Evolutionary conservation across 2,888 invertebrate genomes (phyloP).

Genomic region (Zele albiditarsus): DNA sequence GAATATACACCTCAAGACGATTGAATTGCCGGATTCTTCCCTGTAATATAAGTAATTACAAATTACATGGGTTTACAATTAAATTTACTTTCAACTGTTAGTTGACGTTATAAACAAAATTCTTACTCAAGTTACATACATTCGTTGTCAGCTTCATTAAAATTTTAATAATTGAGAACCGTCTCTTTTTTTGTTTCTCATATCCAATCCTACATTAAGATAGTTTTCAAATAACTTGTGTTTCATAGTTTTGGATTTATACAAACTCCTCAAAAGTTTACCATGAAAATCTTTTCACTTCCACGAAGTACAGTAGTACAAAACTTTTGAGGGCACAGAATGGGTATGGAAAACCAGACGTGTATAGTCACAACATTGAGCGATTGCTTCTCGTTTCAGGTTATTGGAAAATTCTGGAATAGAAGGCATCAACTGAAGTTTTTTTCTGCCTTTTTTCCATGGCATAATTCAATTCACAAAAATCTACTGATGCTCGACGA

Average conservation of each 20-base stretch:
- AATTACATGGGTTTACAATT: background rate
- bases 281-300: constrained; percentile 54
- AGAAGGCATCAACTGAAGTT: constrained; percentile 21
- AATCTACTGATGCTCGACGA: background rate
- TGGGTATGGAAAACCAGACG: constrained; percentile 36
- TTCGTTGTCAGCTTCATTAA: constrained; percentile 65
- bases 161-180: constrained; percentile 62
- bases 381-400: constrained; percentile 47
- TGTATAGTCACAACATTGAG: constrained; percentile 32
- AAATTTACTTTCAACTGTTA: background rate
- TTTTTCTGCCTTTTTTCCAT: background rate
- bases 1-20: constrained; percentile 1
- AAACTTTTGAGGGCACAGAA: constrained; percentile 39
- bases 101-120: background rate
- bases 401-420: constrained; percentile 49
- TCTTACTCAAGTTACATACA: constrained; percentile 35
- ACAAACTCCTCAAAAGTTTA: constrained; percentile 48
- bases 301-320: constrained; percentile 27
- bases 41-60: background rate
- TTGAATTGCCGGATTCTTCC: background rate
- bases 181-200: constrained; percentile 42
- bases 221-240: constrained; percentile 49
- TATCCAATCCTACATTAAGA: constrained; percentile 38
- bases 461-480: background rate
- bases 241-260: constrained; percentile 43